Evolutionary conservation across 2,113 vertebrate species (phyloP).

Genomic region (Abramis brama): DNA sequence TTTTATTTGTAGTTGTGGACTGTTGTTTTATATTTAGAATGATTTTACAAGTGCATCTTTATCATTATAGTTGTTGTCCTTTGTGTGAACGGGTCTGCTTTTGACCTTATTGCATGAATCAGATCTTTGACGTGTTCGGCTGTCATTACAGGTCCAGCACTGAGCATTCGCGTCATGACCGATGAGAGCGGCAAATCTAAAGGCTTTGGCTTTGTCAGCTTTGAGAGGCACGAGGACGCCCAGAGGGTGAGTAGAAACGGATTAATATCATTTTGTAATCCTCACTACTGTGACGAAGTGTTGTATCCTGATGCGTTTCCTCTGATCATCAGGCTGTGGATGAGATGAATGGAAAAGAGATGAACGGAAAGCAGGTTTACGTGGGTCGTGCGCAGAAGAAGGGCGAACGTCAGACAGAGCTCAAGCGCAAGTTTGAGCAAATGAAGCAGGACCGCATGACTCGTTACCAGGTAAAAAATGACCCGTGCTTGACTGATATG

Average conservation of each 20-base stretch:
- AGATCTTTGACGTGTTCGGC: not conserved
- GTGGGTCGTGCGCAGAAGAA: slow-evolving; percentile 98
- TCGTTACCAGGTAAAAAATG: slow-evolving; percentile 87
- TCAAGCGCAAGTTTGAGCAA: slow-evolving; percentile 97
- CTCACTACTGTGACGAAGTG: not conserved
- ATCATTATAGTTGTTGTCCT: not conserved
- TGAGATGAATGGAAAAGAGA: slow-evolving; percentile 97
- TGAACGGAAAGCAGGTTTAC: slow-evolving; percentile 94
- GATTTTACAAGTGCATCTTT: not conserved
- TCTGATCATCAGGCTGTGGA: slow-evolving; percentile 85
- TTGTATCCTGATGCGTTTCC: not conserved
- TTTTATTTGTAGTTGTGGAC: too few relatives aligned
- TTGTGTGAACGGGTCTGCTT: not conserved
- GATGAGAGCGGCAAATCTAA: slow-evolving; percentile 93
- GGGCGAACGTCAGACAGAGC: slow-evolving; percentile 93
- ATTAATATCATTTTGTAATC: not conserved
- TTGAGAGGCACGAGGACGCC: slow-evolving; percentile 96
- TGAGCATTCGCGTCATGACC: slow-evolving; percentile 97
- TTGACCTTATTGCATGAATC: slow-evolving; percentile 79
- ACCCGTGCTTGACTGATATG: not conserved
- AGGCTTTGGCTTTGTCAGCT: slow-evolving; percentile 97
- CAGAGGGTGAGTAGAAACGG: slow-evolving; percentile 79
- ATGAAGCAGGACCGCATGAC: slow-evolving; percentile 99
- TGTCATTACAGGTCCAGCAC: slow-evolving; percentile 82
- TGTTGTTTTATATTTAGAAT: too few relatives aligned